Evolutionary conservation across 2,113 vertebrate species (phyloP), one percentile per base, ranked within the genome.

Genomic region (Spea multiplicata): DNA sequence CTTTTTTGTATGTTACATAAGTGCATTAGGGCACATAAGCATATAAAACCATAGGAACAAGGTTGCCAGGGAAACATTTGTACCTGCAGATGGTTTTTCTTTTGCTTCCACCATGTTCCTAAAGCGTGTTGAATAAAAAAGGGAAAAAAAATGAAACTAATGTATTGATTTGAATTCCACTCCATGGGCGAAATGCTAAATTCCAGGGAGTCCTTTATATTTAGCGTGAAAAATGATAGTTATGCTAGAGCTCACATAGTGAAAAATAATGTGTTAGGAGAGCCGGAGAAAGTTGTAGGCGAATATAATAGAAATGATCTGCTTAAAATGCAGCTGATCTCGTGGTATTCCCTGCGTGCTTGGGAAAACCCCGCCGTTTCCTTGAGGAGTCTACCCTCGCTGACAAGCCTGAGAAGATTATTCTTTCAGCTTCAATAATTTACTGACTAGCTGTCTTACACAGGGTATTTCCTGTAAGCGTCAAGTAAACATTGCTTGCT

Each of bases 1-100:
- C 62, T 47, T 73, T 30, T 52, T 74, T 74, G 71, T 17, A 74
- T 73, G 65, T 80, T 80, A 80, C 62, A 74, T 80, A 80, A 80
- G 71, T 80, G 78, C 78, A 80, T 80, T 74, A 80, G 71, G 71
- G 62, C 71, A 74, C 16, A 52, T 68, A 74, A 73, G 71, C 71
- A 74, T 73, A 53, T 74, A 80, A 74, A 61, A 74, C 78, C 78
- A 80, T 80, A 80, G 71, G 78, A 80, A 80, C 78, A 73, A 80
- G 71, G 78, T 80, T 80, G 65, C 78, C 78, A 74, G 71, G 78
- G 78, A 74, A 80, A 80, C 78, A 80, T 80, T 80, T 80, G 78
- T 74, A 80, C 62, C 78, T 68, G 71, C 78, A 80, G 71, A 80
- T 74, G 78, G 73, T 68, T 30, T 30, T 30, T 30, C 30, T 30